phyloP scores from a whole-genome alignment of 2,113 vertebrate genomes.

The Atlantisia rogersi region DNA sequence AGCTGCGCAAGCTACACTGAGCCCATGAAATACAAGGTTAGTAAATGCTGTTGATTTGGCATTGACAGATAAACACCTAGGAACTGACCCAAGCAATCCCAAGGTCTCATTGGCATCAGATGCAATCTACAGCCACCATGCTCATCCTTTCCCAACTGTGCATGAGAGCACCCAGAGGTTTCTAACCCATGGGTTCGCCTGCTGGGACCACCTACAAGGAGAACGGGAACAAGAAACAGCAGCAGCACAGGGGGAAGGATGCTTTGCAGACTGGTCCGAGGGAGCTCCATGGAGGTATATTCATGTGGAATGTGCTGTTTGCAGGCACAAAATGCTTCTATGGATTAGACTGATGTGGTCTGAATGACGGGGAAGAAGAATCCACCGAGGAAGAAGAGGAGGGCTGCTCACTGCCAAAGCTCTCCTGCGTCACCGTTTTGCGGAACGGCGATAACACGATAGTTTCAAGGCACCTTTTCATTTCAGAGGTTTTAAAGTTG shows the following conservation, averaged over 20 bases:
- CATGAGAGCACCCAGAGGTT: not conserved
- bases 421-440: not conserved
- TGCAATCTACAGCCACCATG: rapidly evolving
- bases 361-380: not conserved
- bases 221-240: not conserved
- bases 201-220: not conserved
- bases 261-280: rapidly evolving
- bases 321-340: not conserved
- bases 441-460: not conserved
- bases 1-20: not conserved
- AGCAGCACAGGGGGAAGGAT: not conserved
- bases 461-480: not conserved
- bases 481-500: slow-evolving; percentile 6
- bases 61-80: not conserved
- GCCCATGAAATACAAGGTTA: not conserved
- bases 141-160: rapidly evolving
- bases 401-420: not conserved
- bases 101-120: not conserved
- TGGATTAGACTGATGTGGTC: not conserved
- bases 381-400: rapidly evolving
- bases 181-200: not conserved
- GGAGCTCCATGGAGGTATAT: rapidly evolving
- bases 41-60: not conserved
- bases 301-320: too few relatives aligned
- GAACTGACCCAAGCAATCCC: not conserved